Evolutionary conservation across 2,113 vertebrate species (phyloP).

Genomic region (Ictalurus punctatus): DNA sequence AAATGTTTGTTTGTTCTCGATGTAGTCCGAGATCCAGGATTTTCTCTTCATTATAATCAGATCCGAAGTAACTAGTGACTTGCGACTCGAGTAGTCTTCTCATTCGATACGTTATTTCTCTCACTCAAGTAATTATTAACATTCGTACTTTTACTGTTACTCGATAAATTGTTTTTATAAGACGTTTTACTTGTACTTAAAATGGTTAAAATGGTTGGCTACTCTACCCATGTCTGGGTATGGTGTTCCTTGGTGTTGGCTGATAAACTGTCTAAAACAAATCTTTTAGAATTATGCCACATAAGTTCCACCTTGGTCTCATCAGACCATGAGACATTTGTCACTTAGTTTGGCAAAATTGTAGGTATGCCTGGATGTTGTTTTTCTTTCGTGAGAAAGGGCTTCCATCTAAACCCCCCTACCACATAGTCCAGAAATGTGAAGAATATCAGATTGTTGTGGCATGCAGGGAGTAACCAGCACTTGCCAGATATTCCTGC

Average conservation of each 20-base stretch:
- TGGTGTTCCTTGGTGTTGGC: background rate
- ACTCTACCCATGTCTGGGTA: no score
- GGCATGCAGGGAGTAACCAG: background rate
- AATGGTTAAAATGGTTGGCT: no score
- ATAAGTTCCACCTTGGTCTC: background rate
- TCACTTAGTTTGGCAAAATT: background rate
- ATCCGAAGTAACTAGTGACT: no score
- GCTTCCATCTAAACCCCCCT: background rate
- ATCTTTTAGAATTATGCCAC: background rate
- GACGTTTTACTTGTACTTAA: no score
- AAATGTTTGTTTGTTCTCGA: no score
- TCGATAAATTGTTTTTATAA: no score
- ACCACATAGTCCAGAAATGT: background rate
- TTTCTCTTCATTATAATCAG: no score
- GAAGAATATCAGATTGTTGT: background rate
- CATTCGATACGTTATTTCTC: no score
- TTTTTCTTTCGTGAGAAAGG: background rate
- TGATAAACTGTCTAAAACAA: background rate
- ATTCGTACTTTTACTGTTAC: no score
- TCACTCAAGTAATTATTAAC: no score
- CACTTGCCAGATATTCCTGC: background rate
- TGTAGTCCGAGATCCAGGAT: no score
- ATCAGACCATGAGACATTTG: background rate
- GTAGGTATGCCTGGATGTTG: background rate
- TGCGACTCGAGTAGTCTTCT: no score